Conservation (phyloP, 2,888 invertebrate species). For the Lasioglossum vierecki region DNA sequence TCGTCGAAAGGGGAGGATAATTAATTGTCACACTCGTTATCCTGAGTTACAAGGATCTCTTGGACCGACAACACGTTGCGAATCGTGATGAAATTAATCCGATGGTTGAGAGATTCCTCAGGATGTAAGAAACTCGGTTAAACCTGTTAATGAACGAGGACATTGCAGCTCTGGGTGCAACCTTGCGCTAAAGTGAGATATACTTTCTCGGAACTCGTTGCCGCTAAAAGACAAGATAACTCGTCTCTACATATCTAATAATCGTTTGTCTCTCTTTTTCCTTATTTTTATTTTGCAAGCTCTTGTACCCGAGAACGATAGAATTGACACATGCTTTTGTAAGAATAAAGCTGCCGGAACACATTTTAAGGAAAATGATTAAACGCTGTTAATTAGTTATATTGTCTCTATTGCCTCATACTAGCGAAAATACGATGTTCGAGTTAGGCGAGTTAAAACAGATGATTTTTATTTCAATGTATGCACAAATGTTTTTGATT, state of each 20-base stretch:
- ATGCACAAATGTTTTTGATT: too few species aligned
- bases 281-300: not conserved
- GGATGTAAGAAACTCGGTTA: not conserved
- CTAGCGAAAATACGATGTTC: too few species aligned
- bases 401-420: not conserved
- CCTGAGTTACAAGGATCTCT: not conserved
- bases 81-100: not conserved
- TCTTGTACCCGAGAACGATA: not conserved
- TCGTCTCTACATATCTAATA: not conserved
- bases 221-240: not conserved
- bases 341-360: not conserved
- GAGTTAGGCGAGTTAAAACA: too few species aligned
- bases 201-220: not conserved
- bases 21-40: constrained; percentile 40
- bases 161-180: not conserved
- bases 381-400: too few species aligned
- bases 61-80: not conserved
- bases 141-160: not conserved
- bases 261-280: not conserved
- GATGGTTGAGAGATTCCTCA: not conserved
- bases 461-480: too few species aligned
- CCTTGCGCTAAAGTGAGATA: not conserved
- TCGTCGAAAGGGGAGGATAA: constrained; percentile 20
- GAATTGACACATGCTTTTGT: not conserved
- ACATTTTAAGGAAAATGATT: not conserved